phyloP scores from a whole-genome alignment of 2,888 invertebrate genomes.

The Anoncus sp. region DNA sequence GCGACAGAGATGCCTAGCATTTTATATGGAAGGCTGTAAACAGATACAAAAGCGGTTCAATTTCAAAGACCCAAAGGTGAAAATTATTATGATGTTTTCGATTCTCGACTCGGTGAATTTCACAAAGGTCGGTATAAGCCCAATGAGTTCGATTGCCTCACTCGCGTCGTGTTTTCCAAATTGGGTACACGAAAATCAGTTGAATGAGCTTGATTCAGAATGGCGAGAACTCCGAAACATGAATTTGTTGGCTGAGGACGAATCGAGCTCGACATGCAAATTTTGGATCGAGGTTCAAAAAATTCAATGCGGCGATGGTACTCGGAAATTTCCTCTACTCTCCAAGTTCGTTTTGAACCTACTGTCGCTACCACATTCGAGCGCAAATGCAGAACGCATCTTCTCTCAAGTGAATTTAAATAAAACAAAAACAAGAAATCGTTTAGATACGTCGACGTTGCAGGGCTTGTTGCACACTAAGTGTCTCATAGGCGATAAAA shows the following conservation, averaged over 20 bases:
- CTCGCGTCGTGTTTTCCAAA: slow-evolving; percentile 34
- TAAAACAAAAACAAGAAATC: slow-evolving; percentile 39
- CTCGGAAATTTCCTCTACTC: slow-evolving; percentile 31
- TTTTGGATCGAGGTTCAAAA: slow-evolving; percentile 28
- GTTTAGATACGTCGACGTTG: slow-evolving; percentile 33
- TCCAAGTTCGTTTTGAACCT: slow-evolving; percentile 27
- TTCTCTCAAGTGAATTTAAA: slow-evolving; percentile 34
- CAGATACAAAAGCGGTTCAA: slow-evolving; percentile 48
- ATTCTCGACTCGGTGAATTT: background rate
- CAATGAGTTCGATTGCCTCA: slow-evolving; percentile 21
- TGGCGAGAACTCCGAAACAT: slow-evolving; percentile 35
- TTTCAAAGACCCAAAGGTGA: slow-evolving; percentile 28
- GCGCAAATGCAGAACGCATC: slow-evolving; percentile 34
- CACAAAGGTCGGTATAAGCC: background rate
- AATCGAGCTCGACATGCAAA: slow-evolving; percentile 10
- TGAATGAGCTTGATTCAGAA: slow-evolving; percentile 36
- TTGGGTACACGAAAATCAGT: slow-evolving; percentile 11
- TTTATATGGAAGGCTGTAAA: slow-evolving; percentile 32
- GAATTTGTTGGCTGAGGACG: background rate
- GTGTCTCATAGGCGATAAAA: background rate
- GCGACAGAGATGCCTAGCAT: slow-evolving; percentile 28
- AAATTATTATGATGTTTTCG: background rate
- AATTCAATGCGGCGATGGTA: slow-evolving; percentile 21
- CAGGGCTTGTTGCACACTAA: slow-evolving; percentile 23
- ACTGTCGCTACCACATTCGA: slow-evolving; percentile 33